Conservation (phyloP, 2,797 vertebrate species). For the Sebastes taczanowskii region DNA sequence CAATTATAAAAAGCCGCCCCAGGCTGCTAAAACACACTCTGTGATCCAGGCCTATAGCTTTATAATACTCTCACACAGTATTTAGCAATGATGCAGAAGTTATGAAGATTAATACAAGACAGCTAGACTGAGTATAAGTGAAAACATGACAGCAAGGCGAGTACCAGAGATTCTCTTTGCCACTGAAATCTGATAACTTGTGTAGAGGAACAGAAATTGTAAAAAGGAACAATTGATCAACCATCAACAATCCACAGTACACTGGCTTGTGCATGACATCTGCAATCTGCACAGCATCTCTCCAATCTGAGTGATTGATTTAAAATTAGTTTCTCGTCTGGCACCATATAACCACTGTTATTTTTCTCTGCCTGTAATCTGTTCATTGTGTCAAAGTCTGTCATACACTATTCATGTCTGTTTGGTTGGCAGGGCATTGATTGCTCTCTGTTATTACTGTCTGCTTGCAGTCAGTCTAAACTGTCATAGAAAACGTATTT, state of each 20-base stretch:
- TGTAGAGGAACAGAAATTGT: background rate
- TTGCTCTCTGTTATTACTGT: conserved; percentile 28
- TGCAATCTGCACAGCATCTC: conserved; percentile 5
- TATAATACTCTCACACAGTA: background rate
- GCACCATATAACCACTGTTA: conserved; percentile 20
- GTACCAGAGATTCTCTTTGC: background rate
- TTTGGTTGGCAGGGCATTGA: conserved; percentile 14
- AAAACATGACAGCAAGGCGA: background rate
- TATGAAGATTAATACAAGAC: background rate
- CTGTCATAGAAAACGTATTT: conserved; percentile 31
- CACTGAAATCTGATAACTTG: background rate
- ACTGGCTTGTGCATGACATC: conserved; percentile 14
- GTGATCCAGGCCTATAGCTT: background rate
- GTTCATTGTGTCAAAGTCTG: conserved; percentile 32
- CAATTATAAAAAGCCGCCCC: no score
- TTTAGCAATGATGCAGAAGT: background rate
- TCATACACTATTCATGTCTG: conserved; percentile 35
- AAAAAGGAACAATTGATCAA: background rate
- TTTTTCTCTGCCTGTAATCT: conserved; percentile 40
- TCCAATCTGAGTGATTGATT: conserved; percentile 21
- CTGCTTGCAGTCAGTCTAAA: conserved; percentile 32
- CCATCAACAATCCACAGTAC: background rate
- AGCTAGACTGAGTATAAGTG: background rate
- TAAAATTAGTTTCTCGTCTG: conserved; percentile 31
- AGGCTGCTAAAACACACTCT: no score